These are phyloP conservation scores for Sphenodon punctatus DNA, from an alignment of 2,797 vertebrate genomes.

Conservation along the genomic window DNA sequence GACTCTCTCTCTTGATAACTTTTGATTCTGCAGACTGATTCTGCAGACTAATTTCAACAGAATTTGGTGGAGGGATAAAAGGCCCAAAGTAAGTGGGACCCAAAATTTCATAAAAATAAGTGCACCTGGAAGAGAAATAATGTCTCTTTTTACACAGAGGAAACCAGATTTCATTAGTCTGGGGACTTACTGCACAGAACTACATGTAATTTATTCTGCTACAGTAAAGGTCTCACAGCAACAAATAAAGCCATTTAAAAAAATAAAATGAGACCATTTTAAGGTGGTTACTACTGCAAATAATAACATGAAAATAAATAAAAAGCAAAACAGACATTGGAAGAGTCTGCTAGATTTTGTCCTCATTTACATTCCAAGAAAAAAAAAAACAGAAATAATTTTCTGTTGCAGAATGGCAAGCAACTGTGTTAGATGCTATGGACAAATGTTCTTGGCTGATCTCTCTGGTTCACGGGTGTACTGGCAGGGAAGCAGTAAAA, in stretches of 20 bases:
- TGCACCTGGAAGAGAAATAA: no score
- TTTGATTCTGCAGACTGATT: no score
- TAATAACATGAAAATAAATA: neutral
- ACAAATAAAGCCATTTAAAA: neutral
- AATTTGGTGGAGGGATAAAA: no score
- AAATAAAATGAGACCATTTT: neutral
- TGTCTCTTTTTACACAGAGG: no score
- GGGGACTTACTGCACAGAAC: no score
- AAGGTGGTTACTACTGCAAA: neutral
- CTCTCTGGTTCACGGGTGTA: neutral
- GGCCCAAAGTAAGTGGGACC: no score
- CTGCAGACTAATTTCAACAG: no score
- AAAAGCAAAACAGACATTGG: neutral
- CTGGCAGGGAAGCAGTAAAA: neutral
- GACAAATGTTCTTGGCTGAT: neutral
- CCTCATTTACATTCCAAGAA: neutral
- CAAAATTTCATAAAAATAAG: no score
- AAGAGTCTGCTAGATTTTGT: neutral
- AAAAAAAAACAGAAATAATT: slow-evolving; percentile 6
- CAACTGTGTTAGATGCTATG: neutral
- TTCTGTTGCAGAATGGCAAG: neutral
- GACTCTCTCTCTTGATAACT: no score
- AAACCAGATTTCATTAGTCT: no score
- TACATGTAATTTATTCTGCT: neutral
- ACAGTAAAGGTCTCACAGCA: no score